Evolutionary conservation across 1,140 invertebrate genomes (phyloP).

Genomic region (Ceratina japonica): DNA sequence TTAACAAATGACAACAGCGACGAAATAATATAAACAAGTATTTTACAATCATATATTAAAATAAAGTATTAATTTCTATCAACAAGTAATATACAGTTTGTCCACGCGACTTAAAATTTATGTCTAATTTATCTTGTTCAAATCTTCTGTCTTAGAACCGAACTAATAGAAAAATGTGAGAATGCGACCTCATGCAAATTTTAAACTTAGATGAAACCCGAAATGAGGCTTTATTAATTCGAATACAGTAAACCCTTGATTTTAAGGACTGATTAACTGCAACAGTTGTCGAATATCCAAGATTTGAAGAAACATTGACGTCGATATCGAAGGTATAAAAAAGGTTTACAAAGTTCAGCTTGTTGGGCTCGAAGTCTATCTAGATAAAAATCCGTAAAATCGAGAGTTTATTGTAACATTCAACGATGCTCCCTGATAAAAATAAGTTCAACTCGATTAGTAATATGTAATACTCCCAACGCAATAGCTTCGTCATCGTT

Average conservation of each 20-base stretch:
- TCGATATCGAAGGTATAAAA: background rate
- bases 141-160: background rate
- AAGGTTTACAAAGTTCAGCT: background rate
- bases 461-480: slow-evolving; percentile 22
- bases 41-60: slow-evolving; percentile 24
- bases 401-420: slow-evolving; percentile 27
- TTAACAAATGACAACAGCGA: slow-evolving; percentile 26
- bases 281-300: background rate
- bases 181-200: background rate
- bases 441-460: slow-evolving; percentile 21
- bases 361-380: background rate
- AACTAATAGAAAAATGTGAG: background rate
- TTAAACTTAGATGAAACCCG: background rate
- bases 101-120: background rate
- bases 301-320: background rate
- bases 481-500: background rate
- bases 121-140: background rate
- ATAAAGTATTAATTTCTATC: slow-evolving; percentile 16
- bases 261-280: background rate
- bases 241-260: slow-evolving; percentile 16
- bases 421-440: slow-evolving; percentile 11
- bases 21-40: slow-evolving; percentile 15
- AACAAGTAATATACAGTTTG: background rate
- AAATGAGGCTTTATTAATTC: background rate
- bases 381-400: slow-evolving; percentile 14